These are phyloP conservation scores for Apoda limacodes DNA, from an alignment of 2,888 invertebrate genomes.

Conservation along the genomic window DNA sequence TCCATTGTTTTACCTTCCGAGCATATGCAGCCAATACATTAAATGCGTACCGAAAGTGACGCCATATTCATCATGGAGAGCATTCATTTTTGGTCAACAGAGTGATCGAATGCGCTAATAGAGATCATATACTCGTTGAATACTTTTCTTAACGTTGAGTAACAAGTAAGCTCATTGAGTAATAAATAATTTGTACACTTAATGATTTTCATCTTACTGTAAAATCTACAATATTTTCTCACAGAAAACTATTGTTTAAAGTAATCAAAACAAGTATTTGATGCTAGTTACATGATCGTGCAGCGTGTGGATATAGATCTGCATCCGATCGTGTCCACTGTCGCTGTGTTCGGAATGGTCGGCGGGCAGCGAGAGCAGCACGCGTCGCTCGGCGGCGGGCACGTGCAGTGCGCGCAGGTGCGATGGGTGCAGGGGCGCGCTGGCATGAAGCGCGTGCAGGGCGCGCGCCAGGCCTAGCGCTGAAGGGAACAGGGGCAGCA, in stretches of 20 bases:
- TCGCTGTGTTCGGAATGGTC: conserved; percentile 39
- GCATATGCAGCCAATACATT: too few relatives aligned
- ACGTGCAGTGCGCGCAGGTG: conserved; percentile 79
- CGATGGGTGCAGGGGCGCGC: conserved; percentile 72
- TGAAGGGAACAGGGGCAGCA: conserved; percentile 83
- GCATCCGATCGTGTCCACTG: conserved; percentile 82
- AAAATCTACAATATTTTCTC: too few relatives aligned
- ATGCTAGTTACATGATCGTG: conserved; percentile 71
- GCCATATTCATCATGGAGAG: neutral
- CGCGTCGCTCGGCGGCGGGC: conserved; percentile 81
- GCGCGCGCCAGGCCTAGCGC: conserved; percentile 82
- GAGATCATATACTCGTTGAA: too few relatives aligned
- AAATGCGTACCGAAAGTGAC: too few relatives aligned
- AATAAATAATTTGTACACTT: too few relatives aligned
- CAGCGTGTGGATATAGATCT: conserved; percentile 80
- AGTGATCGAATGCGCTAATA: neutral
- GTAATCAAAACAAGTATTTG: neutral
- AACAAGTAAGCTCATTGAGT: too few relatives aligned
- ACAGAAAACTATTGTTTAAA: neutral
- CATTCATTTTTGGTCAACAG: too few relatives aligned
- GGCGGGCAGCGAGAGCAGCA: conserved; percentile 75
- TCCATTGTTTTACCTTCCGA: too few relatives aligned
- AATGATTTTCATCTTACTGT: too few relatives aligned
- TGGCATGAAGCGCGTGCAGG: conserved; percentile 80
- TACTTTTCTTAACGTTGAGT: too few relatives aligned